These are phyloP conservation scores for Orbicella faveolata DNA, from an alignment of 64 coral and sea anemone species.

Conservation along the genomic window DNA sequence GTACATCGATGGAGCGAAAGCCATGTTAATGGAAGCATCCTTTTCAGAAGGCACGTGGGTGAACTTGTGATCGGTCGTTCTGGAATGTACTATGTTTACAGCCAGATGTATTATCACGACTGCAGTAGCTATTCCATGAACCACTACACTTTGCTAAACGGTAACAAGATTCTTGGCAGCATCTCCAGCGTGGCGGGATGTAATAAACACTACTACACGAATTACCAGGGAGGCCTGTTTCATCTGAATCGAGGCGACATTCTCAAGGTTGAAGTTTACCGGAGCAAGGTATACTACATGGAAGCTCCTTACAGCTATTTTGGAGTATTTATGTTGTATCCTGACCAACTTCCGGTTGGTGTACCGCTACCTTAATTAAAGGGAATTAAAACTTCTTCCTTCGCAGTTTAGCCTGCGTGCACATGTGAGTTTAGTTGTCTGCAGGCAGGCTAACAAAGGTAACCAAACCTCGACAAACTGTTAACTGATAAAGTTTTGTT, in stretches of 20 bases:
- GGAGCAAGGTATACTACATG: conserved; percentile 56
- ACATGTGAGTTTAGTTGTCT: too few species aligned
- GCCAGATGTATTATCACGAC: conserved; percentile 95
- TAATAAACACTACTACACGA: conserved; percentile 73
- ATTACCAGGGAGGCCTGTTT: conserved; percentile 83
- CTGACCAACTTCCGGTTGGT: neutral
- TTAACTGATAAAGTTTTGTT: too few species aligned
- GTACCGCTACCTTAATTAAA: too few species aligned
- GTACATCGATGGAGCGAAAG: conserved; percentile 50
- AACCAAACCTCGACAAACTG: too few species aligned
- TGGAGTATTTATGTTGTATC: conserved; percentile 62
- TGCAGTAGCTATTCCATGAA: conserved; percentile 62
- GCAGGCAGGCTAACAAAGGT: too few species aligned
- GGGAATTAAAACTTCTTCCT: too few species aligned
- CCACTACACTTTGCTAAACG: conserved; percentile 77
- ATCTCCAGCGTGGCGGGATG: conserved; percentile 58
- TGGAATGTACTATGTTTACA: conserved; percentile 92
- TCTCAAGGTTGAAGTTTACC: conserved; percentile 69
- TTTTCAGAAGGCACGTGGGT: conserved; percentile 52
- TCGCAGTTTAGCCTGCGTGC: too few species aligned
- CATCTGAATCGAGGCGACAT: conserved; percentile 69
- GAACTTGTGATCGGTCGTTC: conserved; percentile 41
- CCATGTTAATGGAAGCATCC: conserved; percentile 47
- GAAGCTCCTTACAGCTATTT: conserved; percentile 38
- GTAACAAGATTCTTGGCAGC: conserved; percentile 54